phyloP scores from a whole-genome alignment of 2,797 vertebrate species.

The Hirundo rustica region DNA sequence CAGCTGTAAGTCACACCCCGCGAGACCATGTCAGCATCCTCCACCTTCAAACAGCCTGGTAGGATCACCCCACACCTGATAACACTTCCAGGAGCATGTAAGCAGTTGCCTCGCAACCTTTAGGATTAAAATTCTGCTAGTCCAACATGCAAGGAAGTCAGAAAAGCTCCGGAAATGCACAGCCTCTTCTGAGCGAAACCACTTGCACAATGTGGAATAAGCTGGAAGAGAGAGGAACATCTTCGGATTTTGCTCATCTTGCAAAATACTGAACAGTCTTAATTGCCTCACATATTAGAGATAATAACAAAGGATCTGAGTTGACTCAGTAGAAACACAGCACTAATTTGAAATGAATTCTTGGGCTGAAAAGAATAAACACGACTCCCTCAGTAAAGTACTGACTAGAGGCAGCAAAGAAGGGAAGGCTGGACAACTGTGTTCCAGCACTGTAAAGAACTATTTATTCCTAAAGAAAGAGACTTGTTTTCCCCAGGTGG shows the following conservation, averaged over 20 bases:
- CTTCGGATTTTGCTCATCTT: background rate
- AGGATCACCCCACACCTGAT: background rate
- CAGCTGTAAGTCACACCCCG: background rate
- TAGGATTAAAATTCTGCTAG: constrained; percentile 11
- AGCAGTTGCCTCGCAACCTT: background rate
- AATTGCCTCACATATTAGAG: background rate
- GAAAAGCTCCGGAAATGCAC: accelerated
- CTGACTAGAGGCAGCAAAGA: background rate
- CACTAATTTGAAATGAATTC: background rate
- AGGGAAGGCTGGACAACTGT: background rate
- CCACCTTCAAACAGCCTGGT: background rate
- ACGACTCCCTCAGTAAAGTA: background rate
- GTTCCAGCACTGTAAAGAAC: background rate
- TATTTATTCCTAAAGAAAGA: background rate
- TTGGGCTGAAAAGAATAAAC: background rate
- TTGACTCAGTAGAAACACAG: background rate
- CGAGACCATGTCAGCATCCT: background rate
- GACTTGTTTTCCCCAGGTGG: background rate
- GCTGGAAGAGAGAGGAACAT: background rate
- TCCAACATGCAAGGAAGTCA: background rate
- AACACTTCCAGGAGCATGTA: background rate
- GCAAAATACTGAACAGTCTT: background rate
- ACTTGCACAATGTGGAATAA: background rate
- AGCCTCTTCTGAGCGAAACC: background rate
- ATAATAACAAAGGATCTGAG: background rate